Evolutionary conservation across 2,888 invertebrate genomes (phyloP).

Genomic region (Rapana venosa): DNA sequence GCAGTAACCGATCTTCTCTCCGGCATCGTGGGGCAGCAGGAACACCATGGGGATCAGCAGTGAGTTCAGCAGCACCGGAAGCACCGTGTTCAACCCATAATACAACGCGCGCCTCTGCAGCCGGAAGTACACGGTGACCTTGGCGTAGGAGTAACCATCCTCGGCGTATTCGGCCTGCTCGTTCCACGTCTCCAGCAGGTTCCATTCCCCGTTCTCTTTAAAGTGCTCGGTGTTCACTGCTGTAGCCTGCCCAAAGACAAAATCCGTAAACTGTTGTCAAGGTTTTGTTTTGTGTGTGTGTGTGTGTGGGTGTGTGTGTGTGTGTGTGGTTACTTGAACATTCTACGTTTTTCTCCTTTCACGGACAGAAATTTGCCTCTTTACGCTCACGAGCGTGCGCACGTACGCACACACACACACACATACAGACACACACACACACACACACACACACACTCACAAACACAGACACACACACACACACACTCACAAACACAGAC

Average conservation of each 20-base stretch:
- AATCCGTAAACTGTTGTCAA: too few species aligned
- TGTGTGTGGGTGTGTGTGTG: too few species aligned
- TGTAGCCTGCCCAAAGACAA: slow-evolving; percentile 6
- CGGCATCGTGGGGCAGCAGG: slow-evolving; percentile 52
- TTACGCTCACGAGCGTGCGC: too few species aligned
- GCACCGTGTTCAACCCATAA: slow-evolving; percentile 51
- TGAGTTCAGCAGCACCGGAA: slow-evolving; percentile 50
- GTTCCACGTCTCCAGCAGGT: slow-evolving; percentile 35
- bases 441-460: too few species aligned
- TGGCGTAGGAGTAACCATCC: slow-evolving; percentile 41
- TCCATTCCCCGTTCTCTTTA: slow-evolving; percentile 49
- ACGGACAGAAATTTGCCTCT: too few species aligned
- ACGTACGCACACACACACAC: too few species aligned
- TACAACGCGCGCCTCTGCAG: slow-evolving; percentile 45
- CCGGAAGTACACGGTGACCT: slow-evolving; percentile 45
- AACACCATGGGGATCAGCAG: slow-evolving; percentile 51
- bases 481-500: too few species aligned
- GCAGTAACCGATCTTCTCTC: slow-evolving; percentile 54
- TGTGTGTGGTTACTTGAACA: too few species aligned
- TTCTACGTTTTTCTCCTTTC: too few species aligned
- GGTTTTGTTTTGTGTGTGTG: too few species aligned
- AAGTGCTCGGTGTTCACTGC: slow-evolving; percentile 33
- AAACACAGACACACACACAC: too few species aligned
- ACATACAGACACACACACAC: too few species aligned
- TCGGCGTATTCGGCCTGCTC: slow-evolving; percentile 22